phyloP scores from a whole-genome alignment of 2,113 vertebrate species.

The Brachyhypopomus occidentalis region DNA sequence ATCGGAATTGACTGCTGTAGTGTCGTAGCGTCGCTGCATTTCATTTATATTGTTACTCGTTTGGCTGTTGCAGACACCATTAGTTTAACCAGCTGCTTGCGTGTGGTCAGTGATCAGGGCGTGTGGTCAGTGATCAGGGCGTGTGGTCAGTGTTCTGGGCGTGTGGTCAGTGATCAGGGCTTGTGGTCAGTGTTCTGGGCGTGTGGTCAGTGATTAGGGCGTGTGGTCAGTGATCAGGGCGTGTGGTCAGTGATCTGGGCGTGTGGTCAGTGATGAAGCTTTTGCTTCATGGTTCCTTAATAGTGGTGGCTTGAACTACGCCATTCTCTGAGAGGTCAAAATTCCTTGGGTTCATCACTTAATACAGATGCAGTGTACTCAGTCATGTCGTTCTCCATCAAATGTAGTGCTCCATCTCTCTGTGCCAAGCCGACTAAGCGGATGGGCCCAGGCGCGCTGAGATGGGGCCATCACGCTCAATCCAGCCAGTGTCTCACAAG shows the following conservation, averaged over 20 bases:
- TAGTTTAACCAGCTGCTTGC: too few relatives aligned
- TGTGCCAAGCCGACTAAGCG: neutral
- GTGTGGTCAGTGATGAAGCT: too few relatives aligned
- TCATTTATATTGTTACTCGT: slow-evolving; percentile 14
- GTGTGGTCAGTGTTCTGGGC: too few relatives aligned
- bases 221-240: too few relatives aligned
- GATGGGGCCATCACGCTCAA: slow-evolving; percentile 30
- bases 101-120: too few relatives aligned
- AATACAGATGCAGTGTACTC: slow-evolving; percentile 34
- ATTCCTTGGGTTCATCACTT: slow-evolving; percentile 12
- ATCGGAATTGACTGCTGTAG: slow-evolving; percentile 12
- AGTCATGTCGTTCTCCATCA: slow-evolving; percentile 14
- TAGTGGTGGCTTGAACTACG: slow-evolving; percentile 7
- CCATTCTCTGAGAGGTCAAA: slow-evolving; percentile 39
- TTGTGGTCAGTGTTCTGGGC: too few relatives aligned
- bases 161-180: too few relatives aligned
- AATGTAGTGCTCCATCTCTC: slow-evolving; percentile 25
- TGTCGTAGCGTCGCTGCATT: neutral
- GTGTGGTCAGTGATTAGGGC: too few relatives aligned
- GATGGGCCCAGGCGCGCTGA: neutral
- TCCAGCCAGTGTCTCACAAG: slow-evolving; percentile 6
- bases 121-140: too few relatives aligned
- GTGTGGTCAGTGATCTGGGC: too few relatives aligned
- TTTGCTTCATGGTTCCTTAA: slow-evolving; percentile 8
- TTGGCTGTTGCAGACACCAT: neutral